phyloP scores from a whole-genome alignment of 2,797 vertebrate genomes.

The Enteromius radiatus region DNA sequence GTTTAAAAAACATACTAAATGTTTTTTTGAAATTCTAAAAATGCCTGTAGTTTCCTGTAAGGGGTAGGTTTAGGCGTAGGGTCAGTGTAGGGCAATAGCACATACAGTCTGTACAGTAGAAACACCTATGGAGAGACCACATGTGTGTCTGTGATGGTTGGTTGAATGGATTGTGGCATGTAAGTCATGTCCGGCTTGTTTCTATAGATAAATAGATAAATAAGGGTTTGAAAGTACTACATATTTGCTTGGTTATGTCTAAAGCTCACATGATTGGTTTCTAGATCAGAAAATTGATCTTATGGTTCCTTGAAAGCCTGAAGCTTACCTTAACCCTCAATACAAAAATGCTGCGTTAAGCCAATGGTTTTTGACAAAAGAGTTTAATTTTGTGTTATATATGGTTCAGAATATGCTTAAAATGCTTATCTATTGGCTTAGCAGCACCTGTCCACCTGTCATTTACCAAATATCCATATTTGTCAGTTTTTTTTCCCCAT shows the following conservation, averaged over 20 bases:
- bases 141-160: not conserved
- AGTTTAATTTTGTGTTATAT: not conserved
- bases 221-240: not conserved
- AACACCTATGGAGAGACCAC: too few relatives aligned
- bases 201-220: too few relatives aligned
- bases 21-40: too few relatives aligned
- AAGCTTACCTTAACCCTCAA: not conserved
- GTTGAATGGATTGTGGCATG: not conserved
- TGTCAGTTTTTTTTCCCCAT: not conserved
- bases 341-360: not conserved
- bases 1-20: too few relatives aligned
- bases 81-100: too few relatives aligned
- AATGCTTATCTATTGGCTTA: not conserved
- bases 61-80: too few relatives aligned
- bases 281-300: not conserved
- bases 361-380: not conserved
- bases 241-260: not conserved
- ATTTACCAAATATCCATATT: not conserved
- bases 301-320: not conserved
- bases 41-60: too few relatives aligned
- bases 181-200: not conserved
- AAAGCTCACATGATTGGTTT: not conserved
- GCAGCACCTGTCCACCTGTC: not conserved
- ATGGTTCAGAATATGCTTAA: not conserved
- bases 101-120: too few relatives aligned